Evolutionary conservation across 2,888 invertebrate genomes (phyloP).

Genomic region (Ellobium chinense): DNA sequence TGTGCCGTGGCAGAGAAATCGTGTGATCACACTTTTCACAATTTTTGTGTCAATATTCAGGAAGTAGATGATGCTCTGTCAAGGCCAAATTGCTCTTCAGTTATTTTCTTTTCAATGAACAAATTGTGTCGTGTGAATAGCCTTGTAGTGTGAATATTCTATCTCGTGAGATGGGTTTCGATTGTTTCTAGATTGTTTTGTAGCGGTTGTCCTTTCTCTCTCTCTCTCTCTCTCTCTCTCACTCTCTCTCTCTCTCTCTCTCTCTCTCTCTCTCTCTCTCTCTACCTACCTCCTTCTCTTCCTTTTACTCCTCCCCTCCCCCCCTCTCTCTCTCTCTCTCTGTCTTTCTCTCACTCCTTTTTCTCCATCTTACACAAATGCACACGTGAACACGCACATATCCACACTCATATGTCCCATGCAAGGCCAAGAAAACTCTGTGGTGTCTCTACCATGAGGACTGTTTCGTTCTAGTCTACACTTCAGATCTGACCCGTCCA

Average conservation of each 20-base stretch:
- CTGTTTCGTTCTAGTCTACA: too few species aligned
- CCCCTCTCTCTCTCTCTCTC: background rate
- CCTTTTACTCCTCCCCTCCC: background rate
- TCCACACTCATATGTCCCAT: background rate
- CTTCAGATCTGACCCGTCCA: too few species aligned
- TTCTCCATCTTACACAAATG: background rate
- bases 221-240: background rate
- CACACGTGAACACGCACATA: background rate
- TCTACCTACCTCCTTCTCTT: background rate
- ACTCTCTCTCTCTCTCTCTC: conserved; percentile 1
- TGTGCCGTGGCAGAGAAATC: too few species aligned
- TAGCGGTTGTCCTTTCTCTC: background rate
- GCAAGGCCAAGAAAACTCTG: too few species aligned
- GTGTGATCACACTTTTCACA: too few species aligned
- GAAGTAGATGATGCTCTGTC: too few species aligned
- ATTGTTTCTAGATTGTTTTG: background rate
- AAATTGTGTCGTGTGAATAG: too few species aligned
- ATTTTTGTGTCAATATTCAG: too few species aligned
- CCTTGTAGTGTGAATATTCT: too few species aligned
- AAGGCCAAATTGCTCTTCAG: too few species aligned
- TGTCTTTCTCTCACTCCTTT: background rate
- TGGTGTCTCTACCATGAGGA: too few species aligned
- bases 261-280: conserved; percentile 12
- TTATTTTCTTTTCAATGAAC: too few species aligned
- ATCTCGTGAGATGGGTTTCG: background rate